These are phyloP conservation scores for Phycodurus eques DNA, from an alignment of 2,113 vertebrate species.

Conservation along the genomic window DNA sequence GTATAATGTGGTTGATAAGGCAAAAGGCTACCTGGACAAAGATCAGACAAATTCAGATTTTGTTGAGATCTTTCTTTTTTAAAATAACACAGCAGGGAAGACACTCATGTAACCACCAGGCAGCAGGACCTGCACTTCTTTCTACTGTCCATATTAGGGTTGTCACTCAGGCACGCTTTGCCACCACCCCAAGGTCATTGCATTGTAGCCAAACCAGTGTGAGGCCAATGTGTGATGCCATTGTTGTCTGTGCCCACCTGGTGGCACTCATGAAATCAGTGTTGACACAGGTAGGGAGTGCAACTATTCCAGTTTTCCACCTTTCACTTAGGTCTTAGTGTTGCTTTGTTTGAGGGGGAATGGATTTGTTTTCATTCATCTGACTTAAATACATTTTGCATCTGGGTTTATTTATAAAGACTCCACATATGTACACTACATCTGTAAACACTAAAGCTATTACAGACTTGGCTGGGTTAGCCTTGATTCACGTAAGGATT, in stretches of 20 bases:
- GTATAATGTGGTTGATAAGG: not conserved
- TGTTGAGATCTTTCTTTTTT: conserved; percentile 5
- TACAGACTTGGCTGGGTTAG: conserved; percentile 9
- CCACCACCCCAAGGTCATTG: conserved; percentile 67
- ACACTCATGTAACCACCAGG: conserved; percentile 16
- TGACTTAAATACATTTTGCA: not conserved
- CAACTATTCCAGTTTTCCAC: conserved; percentile 11
- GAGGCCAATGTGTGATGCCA: conserved; percentile 48
- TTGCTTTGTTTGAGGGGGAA: not conserved
- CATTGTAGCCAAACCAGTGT: conserved; percentile 53
- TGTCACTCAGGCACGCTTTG: conserved; percentile 43
- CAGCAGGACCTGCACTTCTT: conserved; percentile 21
- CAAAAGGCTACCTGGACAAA: not conserved
- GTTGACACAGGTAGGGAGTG: conserved; percentile 59
- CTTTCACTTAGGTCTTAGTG: conserved; percentile 29
- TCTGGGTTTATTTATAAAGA: not conserved
- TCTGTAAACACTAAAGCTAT: conserved; percentile 26
- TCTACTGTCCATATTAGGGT: conserved; percentile 23
- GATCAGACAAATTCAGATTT: not conserved
- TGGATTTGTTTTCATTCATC: not conserved
- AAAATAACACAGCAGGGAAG: conserved; percentile 14
- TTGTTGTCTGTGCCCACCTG: conserved; percentile 75
- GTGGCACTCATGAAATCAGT: conserved; percentile 56
- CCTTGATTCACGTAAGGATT: not conserved
- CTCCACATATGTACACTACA: conserved; percentile 1